These are phyloP conservation scores for Emys orbicularis DNA, from an alignment of 2,797 vertebrate species.

Conservation along the genomic window DNA sequence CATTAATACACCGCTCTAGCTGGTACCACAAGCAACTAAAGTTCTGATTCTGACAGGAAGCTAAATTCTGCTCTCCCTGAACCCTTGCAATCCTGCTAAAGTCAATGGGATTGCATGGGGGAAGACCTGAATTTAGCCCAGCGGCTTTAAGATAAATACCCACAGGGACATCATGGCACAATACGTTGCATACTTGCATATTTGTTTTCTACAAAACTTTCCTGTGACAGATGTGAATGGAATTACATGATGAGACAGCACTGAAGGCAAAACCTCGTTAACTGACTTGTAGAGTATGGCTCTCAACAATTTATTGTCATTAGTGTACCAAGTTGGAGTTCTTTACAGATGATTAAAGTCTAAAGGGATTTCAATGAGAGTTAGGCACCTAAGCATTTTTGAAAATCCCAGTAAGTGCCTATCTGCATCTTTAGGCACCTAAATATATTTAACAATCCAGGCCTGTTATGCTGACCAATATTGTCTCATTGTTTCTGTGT, in stretches of 20 bases:
- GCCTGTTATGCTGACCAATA: neutral
- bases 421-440: neutral
- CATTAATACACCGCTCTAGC: neutral
- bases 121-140: neutral
- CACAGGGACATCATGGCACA: neutral
- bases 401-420: neutral
- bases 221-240: neutral
- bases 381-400: neutral
- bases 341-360: neutral
- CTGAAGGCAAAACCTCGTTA: neutral
- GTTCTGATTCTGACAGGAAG: neutral
- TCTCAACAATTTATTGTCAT: neutral
- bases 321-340: neutral
- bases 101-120: rapidly evolving
- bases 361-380: neutral
- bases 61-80: neutral
- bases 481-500: neutral
- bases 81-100: neutral
- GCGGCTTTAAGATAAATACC: neutral
- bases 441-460: neutral
- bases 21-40: neutral
- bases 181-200: neutral
- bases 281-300: neutral
- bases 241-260: rapidly evolving
- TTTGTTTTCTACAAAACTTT: neutral